Conservation (phyloP, 2,113 vertebrate species). For the Carlito syrichta region DNA sequence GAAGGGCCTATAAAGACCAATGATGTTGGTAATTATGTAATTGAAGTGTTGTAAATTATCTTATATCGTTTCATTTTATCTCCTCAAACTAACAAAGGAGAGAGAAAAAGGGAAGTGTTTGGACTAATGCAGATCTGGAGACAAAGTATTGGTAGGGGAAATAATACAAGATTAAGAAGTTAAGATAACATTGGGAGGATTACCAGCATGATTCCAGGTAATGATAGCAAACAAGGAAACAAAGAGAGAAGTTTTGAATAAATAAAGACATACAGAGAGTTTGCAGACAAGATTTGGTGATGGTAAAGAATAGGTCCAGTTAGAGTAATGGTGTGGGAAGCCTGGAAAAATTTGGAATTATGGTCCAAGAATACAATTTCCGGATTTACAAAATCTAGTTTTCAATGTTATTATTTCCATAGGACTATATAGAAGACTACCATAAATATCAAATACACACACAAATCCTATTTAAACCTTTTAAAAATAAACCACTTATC, state of each 20-base stretch:
- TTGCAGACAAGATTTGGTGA: not conserved
- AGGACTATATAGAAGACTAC: not conserved
- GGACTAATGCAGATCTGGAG: not conserved
- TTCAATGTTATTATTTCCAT: slow-evolving; percentile 9
- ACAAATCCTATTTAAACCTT: not conserved
- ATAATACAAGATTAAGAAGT: not conserved
- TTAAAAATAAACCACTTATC: not conserved
- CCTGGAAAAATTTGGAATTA: not conserved
- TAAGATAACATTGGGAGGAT: not conserved
- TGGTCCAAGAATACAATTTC: not conserved
- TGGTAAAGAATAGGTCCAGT: not conserved
- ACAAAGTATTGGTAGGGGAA: not conserved
- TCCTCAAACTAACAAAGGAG: not conserved
- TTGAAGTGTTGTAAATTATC: not conserved
- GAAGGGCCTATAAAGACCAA: not conserved
- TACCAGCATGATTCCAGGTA: not conserved
- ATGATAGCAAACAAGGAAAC: not conserved
- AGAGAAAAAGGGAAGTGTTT: not conserved
- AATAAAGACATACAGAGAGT: not conserved
- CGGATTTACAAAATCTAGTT: not conserved
- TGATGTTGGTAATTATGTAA: not conserved
- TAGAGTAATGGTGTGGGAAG: not conserved
- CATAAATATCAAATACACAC: not conserved
- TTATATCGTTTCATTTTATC: not conserved
- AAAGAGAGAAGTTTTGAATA: not conserved